phyloP scores from a whole-genome alignment of 2,113 vertebrate genomes.

The Tachysurus fulvidraco region DNA sequence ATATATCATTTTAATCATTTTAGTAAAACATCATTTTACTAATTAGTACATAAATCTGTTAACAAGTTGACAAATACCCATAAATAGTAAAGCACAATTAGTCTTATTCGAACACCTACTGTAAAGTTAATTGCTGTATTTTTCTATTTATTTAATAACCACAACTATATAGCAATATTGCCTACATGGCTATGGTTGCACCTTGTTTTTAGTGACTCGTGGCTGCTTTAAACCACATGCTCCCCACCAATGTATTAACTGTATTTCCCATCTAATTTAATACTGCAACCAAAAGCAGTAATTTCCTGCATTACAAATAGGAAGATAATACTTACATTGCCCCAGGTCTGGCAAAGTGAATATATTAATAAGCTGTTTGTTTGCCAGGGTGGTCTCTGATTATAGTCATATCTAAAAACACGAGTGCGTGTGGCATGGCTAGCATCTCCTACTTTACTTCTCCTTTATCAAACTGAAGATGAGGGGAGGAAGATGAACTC shows the following conservation, averaged over 20 bases:
- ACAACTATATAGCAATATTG: neutral
- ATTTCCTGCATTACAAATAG: neutral
- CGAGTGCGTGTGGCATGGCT: constrained; percentile 33
- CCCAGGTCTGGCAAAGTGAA: constrained; percentile 10
- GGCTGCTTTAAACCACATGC: neutral
- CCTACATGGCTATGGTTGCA: neutral
- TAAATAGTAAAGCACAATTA: neutral
- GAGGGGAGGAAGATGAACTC: constrained; percentile 49
- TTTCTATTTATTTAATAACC: neutral
- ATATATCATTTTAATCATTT: too few species aligned
- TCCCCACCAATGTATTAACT: neutral
- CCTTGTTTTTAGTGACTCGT: neutral
- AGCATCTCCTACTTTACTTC: constrained; percentile 54
- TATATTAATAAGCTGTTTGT: constrained; percentile 17
- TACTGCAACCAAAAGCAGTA: neutral
- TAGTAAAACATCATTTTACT: neutral
- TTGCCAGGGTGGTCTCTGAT: constrained; percentile 9
- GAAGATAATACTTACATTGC: constrained; percentile 41
- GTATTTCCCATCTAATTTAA: neutral
- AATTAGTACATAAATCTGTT: neutral
- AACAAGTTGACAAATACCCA: neutral
- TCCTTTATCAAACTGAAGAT: constrained; percentile 50
- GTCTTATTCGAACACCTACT: too few species aligned
- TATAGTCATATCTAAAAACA: constrained; percentile 22
- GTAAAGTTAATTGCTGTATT: neutral